phyloP scores from a whole-genome alignment of 2,113 vertebrate genomes.

The Grallaria varia region DNA sequence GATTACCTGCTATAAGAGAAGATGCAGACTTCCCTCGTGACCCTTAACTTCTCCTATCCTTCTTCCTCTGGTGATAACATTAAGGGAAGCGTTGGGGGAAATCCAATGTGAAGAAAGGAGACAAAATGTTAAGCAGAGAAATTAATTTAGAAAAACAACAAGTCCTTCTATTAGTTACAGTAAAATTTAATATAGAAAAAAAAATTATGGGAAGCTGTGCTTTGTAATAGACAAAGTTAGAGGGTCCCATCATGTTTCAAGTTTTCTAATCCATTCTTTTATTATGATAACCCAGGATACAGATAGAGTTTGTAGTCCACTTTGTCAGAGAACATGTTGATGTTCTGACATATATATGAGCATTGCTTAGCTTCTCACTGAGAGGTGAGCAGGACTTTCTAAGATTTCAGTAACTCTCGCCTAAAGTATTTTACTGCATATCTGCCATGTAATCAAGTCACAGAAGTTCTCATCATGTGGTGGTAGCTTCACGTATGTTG shows the following conservation, averaged over 20 bases:
- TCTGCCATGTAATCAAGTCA: fast-evolving
- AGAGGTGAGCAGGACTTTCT: not conserved
- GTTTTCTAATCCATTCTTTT: not conserved
- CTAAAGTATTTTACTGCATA: not conserved
- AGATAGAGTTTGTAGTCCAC: not conserved
- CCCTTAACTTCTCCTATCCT: not conserved
- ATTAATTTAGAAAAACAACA: not conserved
- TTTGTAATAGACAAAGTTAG: not conserved
- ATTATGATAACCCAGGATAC: not conserved
- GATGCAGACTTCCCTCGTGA: not conserved
- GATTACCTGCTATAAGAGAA: not conserved
- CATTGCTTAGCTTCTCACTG: not conserved
- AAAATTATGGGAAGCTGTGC: not conserved
- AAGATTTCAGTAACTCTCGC: not conserved
- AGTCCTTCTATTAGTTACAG: not conserved
- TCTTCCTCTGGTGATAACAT: not conserved
- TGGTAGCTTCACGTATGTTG: not conserved
- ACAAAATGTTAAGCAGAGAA: not conserved
- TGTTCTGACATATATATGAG: not conserved
- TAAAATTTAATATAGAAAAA: not conserved
- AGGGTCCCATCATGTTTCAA: not conserved
- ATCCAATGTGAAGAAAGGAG: not conserved
- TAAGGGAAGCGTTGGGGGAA: not conserved
- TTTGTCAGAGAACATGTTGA: not conserved
- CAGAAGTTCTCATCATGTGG: not conserved